A percentile compares a stretch with the other conserved stretches of the same genome.
Conservation (phyloP, 2,113 vertebrate genomes). For the Peromyscus maniculatus region DNA sequence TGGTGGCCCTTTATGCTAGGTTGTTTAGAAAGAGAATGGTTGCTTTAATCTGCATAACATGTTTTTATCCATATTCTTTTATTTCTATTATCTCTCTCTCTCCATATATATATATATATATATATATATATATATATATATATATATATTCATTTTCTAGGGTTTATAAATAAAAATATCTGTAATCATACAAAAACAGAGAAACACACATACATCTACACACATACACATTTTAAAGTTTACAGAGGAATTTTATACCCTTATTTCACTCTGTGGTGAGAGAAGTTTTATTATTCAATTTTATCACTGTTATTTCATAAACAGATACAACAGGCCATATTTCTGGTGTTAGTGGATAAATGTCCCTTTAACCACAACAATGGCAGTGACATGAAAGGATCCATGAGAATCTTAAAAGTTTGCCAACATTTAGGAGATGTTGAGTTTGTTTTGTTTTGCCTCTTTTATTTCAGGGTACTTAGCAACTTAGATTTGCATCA, state of each 20-base stretch:
- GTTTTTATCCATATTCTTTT: neutral
- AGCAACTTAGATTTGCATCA: neutral
- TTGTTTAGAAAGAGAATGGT: neutral
- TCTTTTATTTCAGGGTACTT: neutral
- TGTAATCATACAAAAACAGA: neutral
- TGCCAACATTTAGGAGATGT: neutral
- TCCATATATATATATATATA: no score
- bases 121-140: neutral
- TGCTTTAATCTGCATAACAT: neutral
- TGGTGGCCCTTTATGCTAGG: neutral
- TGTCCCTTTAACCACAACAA: neutral
- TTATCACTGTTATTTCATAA: neutral
- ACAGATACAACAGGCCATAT: accelerated
- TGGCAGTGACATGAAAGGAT: neutral
- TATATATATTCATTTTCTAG: neutral
- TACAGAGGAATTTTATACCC: neutral
- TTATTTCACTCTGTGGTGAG: neutral
- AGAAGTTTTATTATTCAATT: neutral
- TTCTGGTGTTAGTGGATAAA: neutral
- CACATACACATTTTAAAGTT: neutral
- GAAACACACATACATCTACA: neutral
- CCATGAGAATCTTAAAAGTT: neutral
- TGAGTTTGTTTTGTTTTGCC: neutral
- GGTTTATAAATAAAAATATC: neutral
- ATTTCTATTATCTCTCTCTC: neutral